phyloP scores from a whole-genome alignment of 1,140 invertebrate genomes.

The Diuraphis noxia region DNA sequence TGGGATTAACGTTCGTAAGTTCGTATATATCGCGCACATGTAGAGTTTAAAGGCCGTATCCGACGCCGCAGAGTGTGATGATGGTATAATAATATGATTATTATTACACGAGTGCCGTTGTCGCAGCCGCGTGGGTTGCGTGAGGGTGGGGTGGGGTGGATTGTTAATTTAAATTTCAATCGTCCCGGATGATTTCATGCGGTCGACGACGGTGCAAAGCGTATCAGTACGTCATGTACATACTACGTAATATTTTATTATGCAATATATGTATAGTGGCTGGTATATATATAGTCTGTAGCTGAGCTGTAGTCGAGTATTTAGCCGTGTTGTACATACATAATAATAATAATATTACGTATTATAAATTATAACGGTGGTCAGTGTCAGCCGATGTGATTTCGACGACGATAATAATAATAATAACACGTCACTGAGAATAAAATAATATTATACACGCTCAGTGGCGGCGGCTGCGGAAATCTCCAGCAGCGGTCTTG shows the following conservation, averaged over 20 bases:
- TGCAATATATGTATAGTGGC: not conserved
- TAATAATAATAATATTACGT: not conserved
- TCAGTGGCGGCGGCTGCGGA: not conserved
- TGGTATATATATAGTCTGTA: not conserved
- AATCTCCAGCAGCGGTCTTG: not conserved
- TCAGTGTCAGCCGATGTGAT: not conserved
- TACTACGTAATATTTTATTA: not conserved
- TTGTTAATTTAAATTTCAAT: constrained; percentile 13
- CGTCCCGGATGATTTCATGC: not conserved
- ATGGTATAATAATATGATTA: constrained; percentile 5
- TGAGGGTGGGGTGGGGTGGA: not conserved
- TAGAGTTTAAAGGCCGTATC: not conserved
- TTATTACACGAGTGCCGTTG: not conserved
- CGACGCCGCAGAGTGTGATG: not conserved
- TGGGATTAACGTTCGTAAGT: not conserved
- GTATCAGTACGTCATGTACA: not conserved
- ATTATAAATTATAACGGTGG: not conserved
- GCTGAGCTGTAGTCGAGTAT: not conserved
- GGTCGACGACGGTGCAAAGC: not conserved
- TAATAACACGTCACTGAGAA: not conserved
- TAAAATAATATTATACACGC: not conserved
- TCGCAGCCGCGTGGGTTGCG: not conserved
- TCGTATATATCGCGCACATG: not conserved
- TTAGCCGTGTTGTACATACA: not conserved
- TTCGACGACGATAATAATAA: not conserved